Evolutionary conservation across 2,113 vertebrate genomes (phyloP).

Genomic region (Mirza zaza): DNA sequence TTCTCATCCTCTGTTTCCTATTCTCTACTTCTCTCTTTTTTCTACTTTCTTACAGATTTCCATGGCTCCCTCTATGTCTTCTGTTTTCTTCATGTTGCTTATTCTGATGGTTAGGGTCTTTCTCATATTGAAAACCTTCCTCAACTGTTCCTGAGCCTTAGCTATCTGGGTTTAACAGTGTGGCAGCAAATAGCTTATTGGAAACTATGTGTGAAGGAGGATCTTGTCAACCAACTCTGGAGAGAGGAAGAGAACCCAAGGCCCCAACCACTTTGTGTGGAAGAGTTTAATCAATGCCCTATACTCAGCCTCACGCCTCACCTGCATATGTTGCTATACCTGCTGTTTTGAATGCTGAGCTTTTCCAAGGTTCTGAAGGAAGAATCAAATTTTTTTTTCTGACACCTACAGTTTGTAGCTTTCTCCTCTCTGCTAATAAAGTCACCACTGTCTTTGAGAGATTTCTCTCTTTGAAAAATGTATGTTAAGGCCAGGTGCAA

Average conservation of each 20-base stretch:
- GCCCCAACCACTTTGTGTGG: neutral
- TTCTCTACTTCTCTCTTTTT: neutral
- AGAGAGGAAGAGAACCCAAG: neutral
- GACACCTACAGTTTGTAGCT: neutral
- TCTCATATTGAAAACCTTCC: neutral
- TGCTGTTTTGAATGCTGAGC: neutral
- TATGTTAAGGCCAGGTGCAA: neutral
- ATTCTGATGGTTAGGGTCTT: conserved; percentile 6
- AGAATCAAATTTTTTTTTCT: neutral
- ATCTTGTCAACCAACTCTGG: neutral
- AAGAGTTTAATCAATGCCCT: neutral
- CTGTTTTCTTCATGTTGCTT: neutral
- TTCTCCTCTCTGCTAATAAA: neutral
- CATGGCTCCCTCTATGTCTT: neutral
- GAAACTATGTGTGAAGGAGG: neutral
- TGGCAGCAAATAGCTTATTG: neutral
- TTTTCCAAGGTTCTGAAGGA: neutral
- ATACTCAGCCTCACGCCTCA: neutral
- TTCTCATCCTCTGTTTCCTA: neutral
- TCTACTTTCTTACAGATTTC: neutral
- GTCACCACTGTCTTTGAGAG: neutral
- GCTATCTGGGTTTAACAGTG: neutral
- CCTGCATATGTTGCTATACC: neutral
- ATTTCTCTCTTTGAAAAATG: neutral
- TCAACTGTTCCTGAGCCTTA: neutral